phyloP scores from a whole-genome alignment of 2,888 invertebrate genomes.

The Lepidocyrtinus sp. region DNA sequence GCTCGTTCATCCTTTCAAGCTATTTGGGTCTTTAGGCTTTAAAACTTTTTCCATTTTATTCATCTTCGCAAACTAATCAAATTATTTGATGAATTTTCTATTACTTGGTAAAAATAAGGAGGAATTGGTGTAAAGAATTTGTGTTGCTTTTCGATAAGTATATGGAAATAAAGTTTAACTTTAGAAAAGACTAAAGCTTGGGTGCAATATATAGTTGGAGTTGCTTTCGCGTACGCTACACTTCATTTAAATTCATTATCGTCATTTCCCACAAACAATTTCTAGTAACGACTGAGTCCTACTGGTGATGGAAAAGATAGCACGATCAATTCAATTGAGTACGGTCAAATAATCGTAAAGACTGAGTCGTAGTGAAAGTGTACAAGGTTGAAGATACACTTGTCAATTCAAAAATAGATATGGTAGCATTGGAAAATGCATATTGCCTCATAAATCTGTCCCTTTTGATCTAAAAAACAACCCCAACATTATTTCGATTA shows the following conservation, averaged over 20 bases:
- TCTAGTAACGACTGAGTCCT: not conserved
- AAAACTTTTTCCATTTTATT: not conserved
- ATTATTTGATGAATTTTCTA: slow-evolving; percentile 6
- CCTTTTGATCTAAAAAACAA: slow-evolving; percentile 41
- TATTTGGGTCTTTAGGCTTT: slow-evolving; percentile 43
- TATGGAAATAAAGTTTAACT: too few species aligned
- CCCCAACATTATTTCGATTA: slow-evolving; percentile 50
- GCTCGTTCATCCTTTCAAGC: not conserved
- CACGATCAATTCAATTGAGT: slow-evolving; percentile 16
- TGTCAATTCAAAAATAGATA: slow-evolving; percentile 8
- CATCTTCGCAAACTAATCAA: not conserved
- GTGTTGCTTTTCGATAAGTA: too few species aligned
- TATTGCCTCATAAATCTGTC: slow-evolving; percentile 41
- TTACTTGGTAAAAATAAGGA: slow-evolving; percentile 1
- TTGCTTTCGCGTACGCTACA: too few species aligned
- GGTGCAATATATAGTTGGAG: too few species aligned
- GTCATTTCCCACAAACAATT: slow-evolving; percentile 1
- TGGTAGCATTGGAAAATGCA: slow-evolving; percentile 16
- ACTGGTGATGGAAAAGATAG: not conserved
- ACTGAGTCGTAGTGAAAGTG: not conserved
- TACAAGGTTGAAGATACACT: not conserved
- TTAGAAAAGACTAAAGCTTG: too few species aligned
- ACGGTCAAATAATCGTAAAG: slow-evolving; percentile 14
- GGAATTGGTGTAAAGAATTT: not conserved
- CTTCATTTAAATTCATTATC: slow-evolving; percentile 8